These are phyloP conservation scores for Heliothis virescens DNA, from an alignment of 1,140 invertebrate species.

Conservation along the genomic window DNA sequence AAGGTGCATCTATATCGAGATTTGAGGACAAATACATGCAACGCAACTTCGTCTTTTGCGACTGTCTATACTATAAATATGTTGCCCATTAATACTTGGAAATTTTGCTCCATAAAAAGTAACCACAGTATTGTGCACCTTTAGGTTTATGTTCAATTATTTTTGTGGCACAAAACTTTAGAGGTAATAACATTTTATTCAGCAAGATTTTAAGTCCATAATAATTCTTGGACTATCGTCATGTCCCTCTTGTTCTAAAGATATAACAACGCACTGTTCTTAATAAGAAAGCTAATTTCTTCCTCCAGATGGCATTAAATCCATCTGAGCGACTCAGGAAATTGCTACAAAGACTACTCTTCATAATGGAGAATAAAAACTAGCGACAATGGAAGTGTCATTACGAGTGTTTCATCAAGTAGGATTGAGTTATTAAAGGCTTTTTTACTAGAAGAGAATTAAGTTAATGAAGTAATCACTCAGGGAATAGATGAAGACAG, in stretches of 20 bases:
- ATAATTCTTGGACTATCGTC: neutral
- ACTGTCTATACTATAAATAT: no score
- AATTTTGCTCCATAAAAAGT: no score
- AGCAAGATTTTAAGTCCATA: no score
- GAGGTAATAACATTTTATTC: no score
- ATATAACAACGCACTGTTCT: neutral
- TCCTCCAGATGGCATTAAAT: slow-evolving; percentile 26
- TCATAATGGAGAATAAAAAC: slow-evolving; percentile 27
- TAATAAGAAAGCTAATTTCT: slow-evolving; percentile 21
- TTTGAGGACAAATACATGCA: no score
- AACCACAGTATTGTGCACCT: no score
- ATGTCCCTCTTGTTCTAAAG: neutral
- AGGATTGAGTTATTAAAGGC: slow-evolving; percentile 13
- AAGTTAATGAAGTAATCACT: neutral
- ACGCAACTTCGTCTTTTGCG: no score
- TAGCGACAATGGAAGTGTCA: slow-evolving; percentile 26
- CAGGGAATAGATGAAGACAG: neutral
- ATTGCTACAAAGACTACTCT: slow-evolving; percentile 14
- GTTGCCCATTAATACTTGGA: no score
- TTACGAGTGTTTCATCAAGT: neutral
- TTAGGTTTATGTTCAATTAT: no score
- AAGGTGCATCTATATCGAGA: no score
- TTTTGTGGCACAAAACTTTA: no score
- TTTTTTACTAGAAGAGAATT: neutral
- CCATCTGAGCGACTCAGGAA: slow-evolving; percentile 12